Percentiles rank a stretch among this genome's conserved stretches.
These are phyloP conservation scores for Drosophila suzukii DNA, from an alignment of 1,140 invertebrate species.

Conservation along the genomic window DNA sequence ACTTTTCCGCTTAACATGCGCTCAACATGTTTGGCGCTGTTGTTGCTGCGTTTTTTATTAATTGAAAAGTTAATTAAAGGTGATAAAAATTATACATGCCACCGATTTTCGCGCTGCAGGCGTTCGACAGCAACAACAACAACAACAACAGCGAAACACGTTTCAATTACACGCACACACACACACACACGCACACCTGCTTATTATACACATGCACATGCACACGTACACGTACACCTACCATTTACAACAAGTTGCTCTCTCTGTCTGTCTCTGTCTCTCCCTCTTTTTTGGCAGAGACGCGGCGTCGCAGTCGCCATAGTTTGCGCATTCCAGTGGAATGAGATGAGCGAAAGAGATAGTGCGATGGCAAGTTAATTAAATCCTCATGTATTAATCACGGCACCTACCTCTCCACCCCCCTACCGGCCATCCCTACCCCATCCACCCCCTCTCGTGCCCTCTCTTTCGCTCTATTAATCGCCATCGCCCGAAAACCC, in stretches of 20 bases:
- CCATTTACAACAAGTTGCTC: constrained; percentile 70
- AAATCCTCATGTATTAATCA: constrained; percentile 84
- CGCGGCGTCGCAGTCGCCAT: constrained; percentile 60
- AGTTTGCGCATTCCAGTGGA: constrained; percentile 67
- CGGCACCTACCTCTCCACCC: constrained; percentile 58
- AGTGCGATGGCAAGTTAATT: constrained; percentile 76
- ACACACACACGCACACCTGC: constrained; percentile 43
- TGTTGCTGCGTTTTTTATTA: constrained; percentile 74
- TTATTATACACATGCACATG: constrained; percentile 48
- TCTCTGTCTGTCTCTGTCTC: constrained; percentile 7
- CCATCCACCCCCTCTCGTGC: neutral
- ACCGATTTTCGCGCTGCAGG: constrained; percentile 84
- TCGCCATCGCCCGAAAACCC: constrained; percentile 64
- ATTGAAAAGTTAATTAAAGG: constrained; percentile 84
- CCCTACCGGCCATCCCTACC: neutral
- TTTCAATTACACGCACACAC: constrained; percentile 74
- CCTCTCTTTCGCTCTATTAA: constrained; percentile 63
- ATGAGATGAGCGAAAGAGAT: constrained; percentile 59
- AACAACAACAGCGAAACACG: constrained; percentile 62
- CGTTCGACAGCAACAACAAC: constrained; percentile 53
- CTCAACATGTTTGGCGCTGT: constrained; percentile 50
- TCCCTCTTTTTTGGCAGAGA: neutral
- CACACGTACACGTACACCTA: constrained; percentile 45
- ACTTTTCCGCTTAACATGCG: constrained; percentile 57
- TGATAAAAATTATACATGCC: constrained; percentile 84